phyloP scores from a whole-genome alignment of 2,888 invertebrate species.

The Drosophila peninsularis region DNA sequence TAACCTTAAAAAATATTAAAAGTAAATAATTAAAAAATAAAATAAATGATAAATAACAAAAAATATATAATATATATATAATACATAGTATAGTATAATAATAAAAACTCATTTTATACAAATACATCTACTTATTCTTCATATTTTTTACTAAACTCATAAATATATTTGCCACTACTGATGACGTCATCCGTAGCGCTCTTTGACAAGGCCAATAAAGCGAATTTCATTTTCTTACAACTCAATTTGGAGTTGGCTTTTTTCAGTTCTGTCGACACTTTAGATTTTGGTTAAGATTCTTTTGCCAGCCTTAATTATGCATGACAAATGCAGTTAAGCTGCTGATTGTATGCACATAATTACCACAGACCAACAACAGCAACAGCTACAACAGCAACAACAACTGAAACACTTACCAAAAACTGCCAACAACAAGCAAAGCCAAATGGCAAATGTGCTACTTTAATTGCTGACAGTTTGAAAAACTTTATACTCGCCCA shows the following conservation, averaged over 20 bases:
- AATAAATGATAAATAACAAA: no score
- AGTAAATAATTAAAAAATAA: no score
- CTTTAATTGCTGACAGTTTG: conserved; percentile 77
- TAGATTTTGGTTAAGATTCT: conserved; percentile 54
- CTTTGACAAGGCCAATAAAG: neutral
- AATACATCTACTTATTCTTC: no score
- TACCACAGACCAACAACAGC: conserved; percentile 52
- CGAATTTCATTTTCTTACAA: conserved; percentile 14
- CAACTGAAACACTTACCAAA: conserved; percentile 52
- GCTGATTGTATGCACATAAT: conserved; percentile 77
- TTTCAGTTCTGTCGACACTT: conserved; percentile 34
- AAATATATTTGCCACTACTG: neutral
- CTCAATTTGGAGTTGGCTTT: conserved; percentile 20
- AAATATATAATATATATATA: no score
- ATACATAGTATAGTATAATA: no score
- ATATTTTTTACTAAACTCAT: no score
- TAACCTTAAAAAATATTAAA: no score
- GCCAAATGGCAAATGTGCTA: conserved; percentile 60
- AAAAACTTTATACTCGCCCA: conserved; percentile 43
- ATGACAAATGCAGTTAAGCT: conserved; percentile 71
- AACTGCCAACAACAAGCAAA: conserved; percentile 45
- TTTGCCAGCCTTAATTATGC: conserved; percentile 68
- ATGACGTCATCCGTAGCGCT: conserved; percentile 10
- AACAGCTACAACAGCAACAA: conserved; percentile 11
- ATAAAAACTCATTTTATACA: no score